Evolutionary conservation across 2,113 vertebrate species (phyloP).

Genomic region (Athene noctua): DNA sequence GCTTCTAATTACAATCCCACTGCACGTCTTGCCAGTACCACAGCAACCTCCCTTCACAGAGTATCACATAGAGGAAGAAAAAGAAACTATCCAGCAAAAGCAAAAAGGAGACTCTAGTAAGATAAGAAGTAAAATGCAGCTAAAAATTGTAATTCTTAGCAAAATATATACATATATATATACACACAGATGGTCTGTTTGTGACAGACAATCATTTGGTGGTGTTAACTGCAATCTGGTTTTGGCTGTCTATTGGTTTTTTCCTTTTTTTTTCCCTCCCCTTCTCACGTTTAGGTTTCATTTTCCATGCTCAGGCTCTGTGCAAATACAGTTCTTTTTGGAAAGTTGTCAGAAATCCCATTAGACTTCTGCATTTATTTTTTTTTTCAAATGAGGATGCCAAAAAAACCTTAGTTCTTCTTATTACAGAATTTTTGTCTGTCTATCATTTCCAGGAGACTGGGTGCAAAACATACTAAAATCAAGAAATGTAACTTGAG

Average conservation of each 20-base stretch:
- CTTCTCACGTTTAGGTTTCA: neutral
- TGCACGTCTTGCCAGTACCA: constrained; percentile 41
- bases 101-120: neutral
- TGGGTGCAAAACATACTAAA: neutral
- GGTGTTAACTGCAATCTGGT: neutral
- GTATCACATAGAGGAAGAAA: neutral
- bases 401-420: neutral
- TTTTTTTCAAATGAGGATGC: neutral
- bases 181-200: neutral
- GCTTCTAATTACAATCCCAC: constrained; percentile 57
- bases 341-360: neutral
- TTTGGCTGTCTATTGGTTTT: neutral
- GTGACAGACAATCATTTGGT: neutral
- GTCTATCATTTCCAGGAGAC: neutral
- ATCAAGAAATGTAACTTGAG: neutral
- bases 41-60: constrained; percentile 6
- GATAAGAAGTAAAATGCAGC: neutral
- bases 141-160: neutral
- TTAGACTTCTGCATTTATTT: neutral
- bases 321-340: neutral
- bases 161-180: neutral
- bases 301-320: neutral
- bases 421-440: neutral
- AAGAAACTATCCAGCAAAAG: neutral
- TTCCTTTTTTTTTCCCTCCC: too few relatives aligned